A percentile compares a stretch with the other conserved stretches of the same genome.
Conservation (phyloP, 2,888 invertebrate genomes). For the Notodonta dromedarius region DNA sequence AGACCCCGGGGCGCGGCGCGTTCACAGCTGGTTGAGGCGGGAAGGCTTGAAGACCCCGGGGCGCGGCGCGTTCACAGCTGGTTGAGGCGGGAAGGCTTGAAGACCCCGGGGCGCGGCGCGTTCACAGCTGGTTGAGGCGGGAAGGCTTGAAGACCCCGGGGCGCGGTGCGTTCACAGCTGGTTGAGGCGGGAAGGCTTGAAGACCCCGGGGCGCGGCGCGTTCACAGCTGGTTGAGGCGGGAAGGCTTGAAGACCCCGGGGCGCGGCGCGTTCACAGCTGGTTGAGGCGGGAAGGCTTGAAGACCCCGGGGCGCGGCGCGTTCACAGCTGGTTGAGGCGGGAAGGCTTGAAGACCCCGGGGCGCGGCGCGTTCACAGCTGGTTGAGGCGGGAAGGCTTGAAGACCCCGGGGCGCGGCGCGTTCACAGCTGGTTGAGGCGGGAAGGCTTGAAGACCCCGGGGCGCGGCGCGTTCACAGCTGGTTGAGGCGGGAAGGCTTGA, state of each 20-base stretch:
- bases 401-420: conserved; percentile 63
- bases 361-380: conserved; percentile 52
- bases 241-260: conserved; percentile 66
- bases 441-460: conserved; percentile 66
- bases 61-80: conserved; percentile 52
- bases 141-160: conserved; percentile 66
- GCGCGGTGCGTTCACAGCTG: conserved; percentile 52
- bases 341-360: conserved; percentile 66
- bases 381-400: conserved; percentile 57
- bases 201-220: conserved; percentile 63
- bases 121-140: conserved; percentile 55
- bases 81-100: conserved; percentile 57
- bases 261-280: conserved; percentile 52
- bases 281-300: conserved; percentile 57
- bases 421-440: conserved; percentile 55
- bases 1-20: conserved; percentile 63
- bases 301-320: conserved; percentile 63
- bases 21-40: conserved; percentile 55
- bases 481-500: conserved; percentile 57
- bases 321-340: conserved; percentile 55
- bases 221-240: conserved; percentile 55
- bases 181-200: conserved; percentile 57
- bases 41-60: conserved; percentile 66
- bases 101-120: conserved; percentile 63
- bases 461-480: conserved; percentile 52